A percentile compares a stretch with the other conserved stretches of the same genome.
phyloP scores from a whole-genome alignment of 1,140 invertebrate species.

The Andricus grossulariae region DNA sequence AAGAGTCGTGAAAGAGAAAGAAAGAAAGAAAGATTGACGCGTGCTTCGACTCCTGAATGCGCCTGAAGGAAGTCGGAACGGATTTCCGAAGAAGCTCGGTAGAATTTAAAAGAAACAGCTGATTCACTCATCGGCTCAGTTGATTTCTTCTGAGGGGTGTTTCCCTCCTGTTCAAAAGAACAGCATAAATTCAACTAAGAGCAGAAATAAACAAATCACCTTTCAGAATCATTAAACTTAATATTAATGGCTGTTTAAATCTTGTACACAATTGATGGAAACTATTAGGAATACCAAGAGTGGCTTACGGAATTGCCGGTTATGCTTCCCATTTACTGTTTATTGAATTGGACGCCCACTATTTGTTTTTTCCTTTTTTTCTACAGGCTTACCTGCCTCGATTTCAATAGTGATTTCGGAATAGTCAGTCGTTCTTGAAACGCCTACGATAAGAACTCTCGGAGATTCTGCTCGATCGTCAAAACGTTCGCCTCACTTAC shows the following conservation, averaged over 20 bases:
- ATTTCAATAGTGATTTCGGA: not conserved
- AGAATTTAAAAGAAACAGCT: conserved; percentile 61
- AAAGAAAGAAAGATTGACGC: conserved; percentile 30
- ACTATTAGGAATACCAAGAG: too few relatives aligned
- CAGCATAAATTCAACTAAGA: too few relatives aligned
- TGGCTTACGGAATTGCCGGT: too few relatives aligned
- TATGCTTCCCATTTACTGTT: too few relatives aligned
- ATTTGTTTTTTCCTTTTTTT: not conserved
- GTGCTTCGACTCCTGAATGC: conserved; percentile 45
- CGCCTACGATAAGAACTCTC: conserved; percentile 1
- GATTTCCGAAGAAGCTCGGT: conserved; percentile 55
- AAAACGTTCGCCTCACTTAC: conserved; percentile 26
- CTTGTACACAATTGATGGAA: too few relatives aligned
- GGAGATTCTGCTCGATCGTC: conserved; percentile 17
- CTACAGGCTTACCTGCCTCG: not conserved
- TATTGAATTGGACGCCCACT: too few relatives aligned
- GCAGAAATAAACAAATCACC: too few relatives aligned
- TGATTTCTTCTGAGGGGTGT: too few relatives aligned
- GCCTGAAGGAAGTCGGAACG: conserved; percentile 51
- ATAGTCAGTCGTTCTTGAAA: not conserved
- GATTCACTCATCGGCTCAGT: not conserved
- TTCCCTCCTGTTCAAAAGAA: too few relatives aligned
- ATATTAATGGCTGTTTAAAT: too few relatives aligned
- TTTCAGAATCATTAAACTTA: too few relatives aligned
- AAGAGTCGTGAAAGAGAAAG: conserved; percentile 5